phyloP scores from a whole-genome alignment of 1,140 invertebrate genomes.

The Brachionus paranguensis region DNA sequence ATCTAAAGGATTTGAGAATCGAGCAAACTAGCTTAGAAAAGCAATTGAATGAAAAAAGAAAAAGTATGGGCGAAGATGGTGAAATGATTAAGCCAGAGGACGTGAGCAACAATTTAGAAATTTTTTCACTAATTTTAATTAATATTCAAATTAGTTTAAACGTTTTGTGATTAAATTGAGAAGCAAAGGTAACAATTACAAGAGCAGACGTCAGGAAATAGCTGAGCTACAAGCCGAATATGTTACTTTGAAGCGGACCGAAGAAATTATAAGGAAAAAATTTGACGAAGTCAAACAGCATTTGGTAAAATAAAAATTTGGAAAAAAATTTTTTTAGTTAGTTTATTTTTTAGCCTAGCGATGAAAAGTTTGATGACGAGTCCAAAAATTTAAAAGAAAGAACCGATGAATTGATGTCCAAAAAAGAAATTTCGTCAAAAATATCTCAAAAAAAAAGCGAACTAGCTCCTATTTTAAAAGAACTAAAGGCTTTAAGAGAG shows the following conservation, averaged over 20 bases:
- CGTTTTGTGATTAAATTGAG: constrained; percentile 71
- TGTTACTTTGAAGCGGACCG: constrained; percentile 63
- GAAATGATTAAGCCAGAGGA: constrained; percentile 70
- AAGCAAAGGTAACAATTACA: constrained; percentile 71
- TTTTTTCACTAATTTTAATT: neutral
- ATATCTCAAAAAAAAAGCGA: constrained; percentile 61
- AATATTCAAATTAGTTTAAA: constrained; percentile 60
- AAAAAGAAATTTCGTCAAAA: constrained; percentile 42
- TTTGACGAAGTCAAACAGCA: constrained; percentile 55
- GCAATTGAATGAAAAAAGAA: constrained; percentile 59
- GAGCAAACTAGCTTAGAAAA: constrained; percentile 62
- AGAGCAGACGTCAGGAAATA: constrained; percentile 68
- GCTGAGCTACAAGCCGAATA: constrained; percentile 66
- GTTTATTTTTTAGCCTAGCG: neutral
- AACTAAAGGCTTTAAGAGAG: constrained; percentile 39
- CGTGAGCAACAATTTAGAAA: constrained; percentile 44
- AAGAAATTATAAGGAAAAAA: constrained; percentile 60
- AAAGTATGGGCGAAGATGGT: constrained; percentile 57
- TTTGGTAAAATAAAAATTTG: constrained; percentile 50
- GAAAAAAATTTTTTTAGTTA: neutral
- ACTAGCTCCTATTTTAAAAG: constrained; percentile 63
- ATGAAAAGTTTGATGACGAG: constrained; percentile 11
- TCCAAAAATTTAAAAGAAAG: constrained; percentile 40
- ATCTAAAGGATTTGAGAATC: constrained; percentile 63
- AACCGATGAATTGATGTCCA: constrained; percentile 43